A percentile compares a stretch with the other conserved stretches of the same genome.
These are phyloP conservation scores for Anguilla anguilla DNA, from an alignment of 2,797 vertebrate species.

Conservation along the genomic window DNA sequence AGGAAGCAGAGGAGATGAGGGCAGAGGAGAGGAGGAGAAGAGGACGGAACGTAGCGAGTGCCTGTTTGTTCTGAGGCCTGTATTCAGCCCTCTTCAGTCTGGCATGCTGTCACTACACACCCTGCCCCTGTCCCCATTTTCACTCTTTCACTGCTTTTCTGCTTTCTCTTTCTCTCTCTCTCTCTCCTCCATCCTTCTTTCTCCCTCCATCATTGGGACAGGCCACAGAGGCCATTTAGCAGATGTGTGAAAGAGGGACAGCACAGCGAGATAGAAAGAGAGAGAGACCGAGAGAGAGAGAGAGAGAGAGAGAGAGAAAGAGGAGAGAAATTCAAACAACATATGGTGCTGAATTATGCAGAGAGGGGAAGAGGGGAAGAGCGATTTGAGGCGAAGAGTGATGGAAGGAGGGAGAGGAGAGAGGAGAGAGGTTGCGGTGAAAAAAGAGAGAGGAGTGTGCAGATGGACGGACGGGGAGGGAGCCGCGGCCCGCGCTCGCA, in stretches of 20 bases:
- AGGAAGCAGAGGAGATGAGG: no score
- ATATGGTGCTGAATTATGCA: conserved; percentile 75
- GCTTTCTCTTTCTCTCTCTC: conserved; percentile 26
- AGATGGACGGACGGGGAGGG: conserved; percentile 49
- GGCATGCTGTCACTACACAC: no score
- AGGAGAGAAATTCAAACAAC: conserved; percentile 50
- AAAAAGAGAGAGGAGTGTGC: conserved; percentile 47
- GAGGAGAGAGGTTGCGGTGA: conserved; percentile 49
- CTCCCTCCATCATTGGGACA: conserved; percentile 4
- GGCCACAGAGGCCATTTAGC: not conserved
- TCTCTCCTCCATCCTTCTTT: conserved; percentile 39
- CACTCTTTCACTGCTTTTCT: not conserved
- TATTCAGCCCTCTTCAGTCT: no score
- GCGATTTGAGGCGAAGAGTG: not conserved
- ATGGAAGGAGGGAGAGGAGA: conserved; percentile 49
- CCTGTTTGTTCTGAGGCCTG: no score
- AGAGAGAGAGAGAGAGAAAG: conserved; percentile 19
- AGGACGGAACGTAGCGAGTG: no score
- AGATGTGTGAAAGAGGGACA: conserved; percentile 56
- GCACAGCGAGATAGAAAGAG: conserved; percentile 57
- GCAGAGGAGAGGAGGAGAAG: no score
- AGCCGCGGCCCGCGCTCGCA: conserved; percentile 37
- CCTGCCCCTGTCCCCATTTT: not conserved
- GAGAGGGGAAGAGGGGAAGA: conserved; percentile 55
- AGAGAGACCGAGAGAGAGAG: not conserved